A percentile compares a stretch with the other conserved stretches of the same genome.
Evolutionary conservation across 1,140 invertebrate species (phyloP).

Genomic region (Diabrotica virgifera): DNA sequence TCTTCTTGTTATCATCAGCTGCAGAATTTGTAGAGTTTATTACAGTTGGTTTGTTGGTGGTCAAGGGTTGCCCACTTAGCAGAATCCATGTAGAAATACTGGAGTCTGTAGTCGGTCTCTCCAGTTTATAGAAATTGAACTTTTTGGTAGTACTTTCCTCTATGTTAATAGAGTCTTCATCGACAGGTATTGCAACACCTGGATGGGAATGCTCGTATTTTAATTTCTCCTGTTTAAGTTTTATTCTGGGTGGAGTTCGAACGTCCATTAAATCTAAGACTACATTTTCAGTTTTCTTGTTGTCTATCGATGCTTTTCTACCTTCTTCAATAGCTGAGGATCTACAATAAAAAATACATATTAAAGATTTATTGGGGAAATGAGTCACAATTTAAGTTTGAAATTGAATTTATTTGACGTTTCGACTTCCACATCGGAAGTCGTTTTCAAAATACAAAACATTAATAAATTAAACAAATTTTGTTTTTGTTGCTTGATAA

Average conservation of each 20-base stretch:
- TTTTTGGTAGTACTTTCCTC: conserved; percentile 41
- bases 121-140: conserved; percentile 46
- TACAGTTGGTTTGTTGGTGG: conserved; percentile 45
- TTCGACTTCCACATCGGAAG: too few relatives aligned
- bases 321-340: conserved; percentile 43
- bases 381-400: too few relatives aligned
- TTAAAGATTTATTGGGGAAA: not conserved
- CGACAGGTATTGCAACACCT: conserved; percentile 59
- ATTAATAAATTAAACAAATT: too few relatives aligned
- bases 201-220: conserved; percentile 54
- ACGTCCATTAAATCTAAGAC: conserved; percentile 52
- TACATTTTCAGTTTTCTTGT: conserved; percentile 51
- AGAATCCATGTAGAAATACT: conserved; percentile 74
- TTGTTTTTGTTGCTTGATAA: too few relatives aligned
- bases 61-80: conserved; percentile 55
- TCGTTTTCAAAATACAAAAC: too few relatives aligned
- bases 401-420: too few relatives aligned
- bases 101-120: conserved; percentile 58
- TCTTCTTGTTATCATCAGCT: not conserved
- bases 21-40: conserved; percentile 31
- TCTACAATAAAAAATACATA: conserved; percentile 27
- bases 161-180: conserved; percentile 47
- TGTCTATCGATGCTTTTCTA: conserved; percentile 55
- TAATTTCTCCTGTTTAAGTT: conserved; percentile 52
- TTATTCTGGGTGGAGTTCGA: conserved; percentile 61